Conservation (phyloP, 2,888 invertebrate genomes). For the Leptinotarsa peninsularis region DNA sequence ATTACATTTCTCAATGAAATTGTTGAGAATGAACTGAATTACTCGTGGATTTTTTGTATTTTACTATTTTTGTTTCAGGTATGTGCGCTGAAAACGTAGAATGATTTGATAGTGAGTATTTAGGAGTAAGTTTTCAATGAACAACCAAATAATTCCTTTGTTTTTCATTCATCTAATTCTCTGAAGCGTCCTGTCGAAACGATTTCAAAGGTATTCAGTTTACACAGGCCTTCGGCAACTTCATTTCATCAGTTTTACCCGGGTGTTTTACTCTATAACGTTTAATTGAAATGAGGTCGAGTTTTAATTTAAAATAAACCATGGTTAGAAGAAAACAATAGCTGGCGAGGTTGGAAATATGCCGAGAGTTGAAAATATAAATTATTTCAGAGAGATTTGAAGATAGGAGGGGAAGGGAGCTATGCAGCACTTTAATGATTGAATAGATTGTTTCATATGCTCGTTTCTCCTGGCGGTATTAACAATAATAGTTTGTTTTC, state of each 20-base stretch:
- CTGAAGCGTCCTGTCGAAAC: background rate
- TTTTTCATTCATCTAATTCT: background rate
- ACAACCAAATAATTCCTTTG: background rate
- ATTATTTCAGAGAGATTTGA: background rate
- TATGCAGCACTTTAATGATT: background rate
- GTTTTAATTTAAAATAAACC: conserved; percentile 12
- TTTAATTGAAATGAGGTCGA: conserved; percentile 1
- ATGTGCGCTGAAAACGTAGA: background rate
- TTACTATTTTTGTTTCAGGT: background rate
- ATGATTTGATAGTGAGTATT: background rate
- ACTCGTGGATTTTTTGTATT: background rate
- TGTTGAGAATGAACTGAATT: no score
- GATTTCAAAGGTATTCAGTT: background rate
- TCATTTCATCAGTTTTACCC: background rate
- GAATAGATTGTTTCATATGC: background rate
- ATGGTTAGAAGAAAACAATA: background rate
- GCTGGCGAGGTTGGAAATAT: background rate
- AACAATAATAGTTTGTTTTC: background rate
- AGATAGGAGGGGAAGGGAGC: background rate
- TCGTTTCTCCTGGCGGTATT: background rate
- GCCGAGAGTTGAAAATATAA: background rate
- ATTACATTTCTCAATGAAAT: no score
- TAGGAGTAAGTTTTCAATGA: background rate
- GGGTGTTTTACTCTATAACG: conserved; percentile 1
- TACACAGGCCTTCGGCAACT: conserved; percentile 7